A percentile compares a stretch with the other conserved stretches of the same genome.
Evolutionary conservation across 2,113 vertebrate species (phyloP).

Genomic region (Percopsis transmontana): DNA sequence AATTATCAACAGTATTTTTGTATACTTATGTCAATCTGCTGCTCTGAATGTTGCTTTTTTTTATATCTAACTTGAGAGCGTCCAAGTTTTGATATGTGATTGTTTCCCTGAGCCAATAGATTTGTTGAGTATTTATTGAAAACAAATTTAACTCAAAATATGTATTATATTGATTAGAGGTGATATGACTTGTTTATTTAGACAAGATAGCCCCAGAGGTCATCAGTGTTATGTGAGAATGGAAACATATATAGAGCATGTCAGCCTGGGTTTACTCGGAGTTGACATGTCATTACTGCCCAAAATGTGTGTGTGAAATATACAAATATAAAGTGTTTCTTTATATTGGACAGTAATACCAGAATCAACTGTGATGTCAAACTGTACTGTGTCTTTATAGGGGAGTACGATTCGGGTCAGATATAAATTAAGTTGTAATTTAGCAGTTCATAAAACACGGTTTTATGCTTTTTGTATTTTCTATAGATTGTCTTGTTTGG

Average conservation of each 20-base stretch:
- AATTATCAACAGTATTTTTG: conserved; percentile 49
- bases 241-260: conserved; percentile 19
- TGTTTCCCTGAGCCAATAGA: conserved; percentile 15
- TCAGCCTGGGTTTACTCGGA: conserved; percentile 26
- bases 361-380: conserved; percentile 33
- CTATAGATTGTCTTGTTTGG: conserved; percentile 19
- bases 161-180: conserved; percentile 33
- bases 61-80: conserved; percentile 28
- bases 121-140: not conserved
- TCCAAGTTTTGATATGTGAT: conserved; percentile 30
- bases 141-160: not conserved
- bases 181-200: conserved; percentile 27
- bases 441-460: not conserved
- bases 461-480: conserved; percentile 29
- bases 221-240: conserved; percentile 10
- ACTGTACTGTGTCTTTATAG: conserved; percentile 6
- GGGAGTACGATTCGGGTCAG: not conserved
- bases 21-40: conserved; percentile 45
- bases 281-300: conserved; percentile 30
- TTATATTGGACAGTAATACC: conserved; percentile 17
- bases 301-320: conserved; percentile 28
- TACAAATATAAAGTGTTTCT: conserved; percentile 18
- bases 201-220: conserved; percentile 13
- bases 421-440: not conserved
- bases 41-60: conserved; percentile 55